Percentiles rank a stretch among this genome's conserved stretches.
phyloP scores from a whole-genome alignment of 2,113 vertebrate genomes.

The Antigone vipio region DNA sequence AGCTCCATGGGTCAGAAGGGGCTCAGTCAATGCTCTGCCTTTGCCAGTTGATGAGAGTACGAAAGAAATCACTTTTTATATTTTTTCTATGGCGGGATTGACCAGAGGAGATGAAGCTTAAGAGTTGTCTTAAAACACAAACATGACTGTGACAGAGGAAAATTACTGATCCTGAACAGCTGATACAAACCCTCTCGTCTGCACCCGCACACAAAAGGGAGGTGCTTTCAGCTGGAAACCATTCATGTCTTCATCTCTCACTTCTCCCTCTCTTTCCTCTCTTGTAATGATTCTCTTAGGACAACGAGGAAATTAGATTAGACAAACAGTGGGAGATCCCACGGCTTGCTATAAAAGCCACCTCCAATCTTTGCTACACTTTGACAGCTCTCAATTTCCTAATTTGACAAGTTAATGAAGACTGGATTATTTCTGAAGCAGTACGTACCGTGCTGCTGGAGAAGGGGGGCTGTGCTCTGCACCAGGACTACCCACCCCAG shows the following conservation, averaged over 20 bases:
- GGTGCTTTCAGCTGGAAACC: conserved; percentile 22
- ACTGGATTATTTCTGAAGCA: background rate
- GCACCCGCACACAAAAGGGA: background rate
- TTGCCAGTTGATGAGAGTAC: conserved; percentile 58
- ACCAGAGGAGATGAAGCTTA: background rate
- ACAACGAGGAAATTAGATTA: conserved; percentile 10
- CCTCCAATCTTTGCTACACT: background rate
- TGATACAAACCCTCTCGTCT: conserved; percentile 26
- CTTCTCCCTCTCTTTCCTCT: background rate
- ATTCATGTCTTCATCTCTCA: conserved; percentile 28
- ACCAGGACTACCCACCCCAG: background rate
- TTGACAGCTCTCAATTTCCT: conserved; percentile 41
- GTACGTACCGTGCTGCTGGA: accelerated
- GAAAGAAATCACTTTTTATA: conserved; percentile 47
- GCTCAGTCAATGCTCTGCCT: conserved; percentile 17
- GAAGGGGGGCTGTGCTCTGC: background rate
- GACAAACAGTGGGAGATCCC: conserved; percentile 44
- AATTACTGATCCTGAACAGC: conserved; percentile 34
- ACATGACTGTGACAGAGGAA: background rate
- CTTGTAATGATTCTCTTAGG: conserved; percentile 51
- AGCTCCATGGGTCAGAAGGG: conserved; percentile 31
- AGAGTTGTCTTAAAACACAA: conserved; percentile 27
- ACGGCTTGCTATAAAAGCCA: conserved; percentile 11
- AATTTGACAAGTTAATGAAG: conserved; percentile 38
- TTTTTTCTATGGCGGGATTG: background rate